These are phyloP conservation scores for Saccostrea cuccullata DNA, from an alignment of 1,140 invertebrate genomes.

Conservation along the genomic window DNA sequence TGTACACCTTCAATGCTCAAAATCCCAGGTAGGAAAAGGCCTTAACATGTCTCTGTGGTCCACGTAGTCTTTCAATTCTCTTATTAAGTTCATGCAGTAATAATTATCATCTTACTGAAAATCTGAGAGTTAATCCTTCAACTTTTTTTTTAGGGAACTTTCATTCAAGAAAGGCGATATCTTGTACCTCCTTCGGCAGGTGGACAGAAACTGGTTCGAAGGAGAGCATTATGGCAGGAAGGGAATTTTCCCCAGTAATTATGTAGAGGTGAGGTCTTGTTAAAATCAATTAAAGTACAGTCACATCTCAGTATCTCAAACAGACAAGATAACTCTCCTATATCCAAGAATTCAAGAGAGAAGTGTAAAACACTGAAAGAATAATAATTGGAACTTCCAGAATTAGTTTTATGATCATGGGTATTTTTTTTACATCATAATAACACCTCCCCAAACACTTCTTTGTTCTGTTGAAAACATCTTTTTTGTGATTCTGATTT, in stretches of 20 bases:
- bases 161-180: slow-evolving; percentile 83
- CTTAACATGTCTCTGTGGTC: no score
- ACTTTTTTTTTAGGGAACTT: slow-evolving; percentile 81
- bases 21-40: slow-evolving; percentile 78
- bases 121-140: neutral
- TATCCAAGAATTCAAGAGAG: no score
- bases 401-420: no score
- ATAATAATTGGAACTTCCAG: no score
- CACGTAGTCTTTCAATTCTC: no score
- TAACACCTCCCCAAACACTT: neutral
- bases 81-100: no score
- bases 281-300: neutral
- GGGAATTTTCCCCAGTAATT: slow-evolving; percentile 84
- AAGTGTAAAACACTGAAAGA: no score
- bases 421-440: neutral
- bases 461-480: neutral
- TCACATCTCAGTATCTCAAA: no score
- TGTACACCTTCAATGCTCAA: slow-evolving; percentile 95
- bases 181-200: slow-evolving; percentile 82
- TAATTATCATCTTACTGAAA: no score
- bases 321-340: no score
- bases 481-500: neutral
- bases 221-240: slow-evolving; percentile 81
- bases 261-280: slow-evolving; percentile 81
- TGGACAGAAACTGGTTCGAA: slow-evolving; percentile 85